These are phyloP conservation scores for Tromatobia lineatoria DNA, from an alignment of 2,888 invertebrate species.

Conservation along the genomic window DNA sequence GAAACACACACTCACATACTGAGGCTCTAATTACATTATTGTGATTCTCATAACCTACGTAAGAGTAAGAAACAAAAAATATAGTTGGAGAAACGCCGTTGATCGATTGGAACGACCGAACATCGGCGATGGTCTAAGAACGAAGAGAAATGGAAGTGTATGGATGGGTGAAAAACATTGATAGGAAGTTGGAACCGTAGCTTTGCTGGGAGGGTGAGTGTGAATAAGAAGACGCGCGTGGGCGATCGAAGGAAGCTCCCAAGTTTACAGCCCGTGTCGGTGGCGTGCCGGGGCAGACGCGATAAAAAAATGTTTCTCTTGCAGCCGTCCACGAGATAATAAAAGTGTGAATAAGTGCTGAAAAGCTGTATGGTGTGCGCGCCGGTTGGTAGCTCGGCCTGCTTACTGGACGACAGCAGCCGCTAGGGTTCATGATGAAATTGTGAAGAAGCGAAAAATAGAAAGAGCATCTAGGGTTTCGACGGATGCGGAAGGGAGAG, in stretches of 20 bases:
- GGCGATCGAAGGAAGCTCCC: slow-evolving; percentile 66
- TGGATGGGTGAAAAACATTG: slow-evolving; percentile 57
- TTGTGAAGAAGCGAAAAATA: slow-evolving; percentile 57
- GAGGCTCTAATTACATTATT: background rate
- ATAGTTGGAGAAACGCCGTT: slow-evolving; percentile 4
- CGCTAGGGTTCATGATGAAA: slow-evolving; percentile 57
- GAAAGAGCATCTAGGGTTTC: slow-evolving; percentile 41
- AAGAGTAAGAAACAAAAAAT: slow-evolving; percentile 24
- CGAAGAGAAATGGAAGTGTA: background rate
- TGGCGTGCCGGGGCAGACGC: slow-evolving; percentile 71
- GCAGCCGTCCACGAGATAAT: slow-evolving; percentile 77
- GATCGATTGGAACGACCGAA: slow-evolving; percentile 51
- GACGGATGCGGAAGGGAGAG: slow-evolving; percentile 59
- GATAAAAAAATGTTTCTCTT: slow-evolving; percentile 82
- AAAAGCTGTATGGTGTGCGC: slow-evolving; percentile 67
- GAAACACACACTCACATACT: background rate
- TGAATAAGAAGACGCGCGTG: slow-evolving; percentile 45
- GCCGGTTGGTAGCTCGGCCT: slow-evolving; percentile 44
- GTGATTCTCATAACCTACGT: background rate
- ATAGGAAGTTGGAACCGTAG: slow-evolving; percentile 62
- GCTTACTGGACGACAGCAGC: slow-evolving; percentile 47
- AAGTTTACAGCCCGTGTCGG: slow-evolving; percentile 81
- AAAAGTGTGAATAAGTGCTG: slow-evolving; percentile 82
- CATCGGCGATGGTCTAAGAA: slow-evolving; percentile 24
- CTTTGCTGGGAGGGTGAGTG: slow-evolving; percentile 49